Conservation (phyloP, 2,113 vertebrate genomes). For the Catharus bicknelli region DNA sequence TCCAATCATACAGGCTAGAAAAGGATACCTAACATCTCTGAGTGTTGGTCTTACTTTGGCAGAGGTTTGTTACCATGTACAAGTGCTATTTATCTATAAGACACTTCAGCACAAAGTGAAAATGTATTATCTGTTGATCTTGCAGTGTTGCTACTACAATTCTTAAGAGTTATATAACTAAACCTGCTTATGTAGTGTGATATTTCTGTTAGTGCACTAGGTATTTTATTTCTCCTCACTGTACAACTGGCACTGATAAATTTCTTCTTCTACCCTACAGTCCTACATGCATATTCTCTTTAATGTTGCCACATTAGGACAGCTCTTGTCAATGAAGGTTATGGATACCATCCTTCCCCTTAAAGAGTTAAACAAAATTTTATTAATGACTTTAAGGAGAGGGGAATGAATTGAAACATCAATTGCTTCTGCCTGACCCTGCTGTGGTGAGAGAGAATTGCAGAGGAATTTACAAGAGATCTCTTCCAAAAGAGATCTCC, state of each 20-base stretch:
- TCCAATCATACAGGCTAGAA: neutral
- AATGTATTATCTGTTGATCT: accelerated
- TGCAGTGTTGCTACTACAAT: neutral
- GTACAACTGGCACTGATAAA: neutral
- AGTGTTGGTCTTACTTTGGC: accelerated
- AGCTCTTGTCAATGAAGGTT: neutral
- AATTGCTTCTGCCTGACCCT: neutral
- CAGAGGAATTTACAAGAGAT: neutral
- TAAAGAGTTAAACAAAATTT: neutral
- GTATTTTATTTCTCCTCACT: neutral
- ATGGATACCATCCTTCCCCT: neutral
- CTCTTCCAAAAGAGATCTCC: neutral
- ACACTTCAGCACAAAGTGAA: neutral
- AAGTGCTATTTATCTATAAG: neutral
- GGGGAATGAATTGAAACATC: neutral
- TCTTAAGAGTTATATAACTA: neutral
- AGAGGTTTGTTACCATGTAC: neutral
- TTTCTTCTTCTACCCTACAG: neutral
- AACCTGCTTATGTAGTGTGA: neutral
- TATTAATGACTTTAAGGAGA: neutral
- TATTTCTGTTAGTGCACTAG: neutral
- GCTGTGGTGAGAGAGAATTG: accelerated
- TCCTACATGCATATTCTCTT: accelerated
- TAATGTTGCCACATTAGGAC: neutral
- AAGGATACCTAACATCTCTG: neutral